Percentiles rank a stretch among this genome's conserved stretches.
Conservation (phyloP, 2,888 invertebrate genomes). For the Branchellion lobata region DNA sequence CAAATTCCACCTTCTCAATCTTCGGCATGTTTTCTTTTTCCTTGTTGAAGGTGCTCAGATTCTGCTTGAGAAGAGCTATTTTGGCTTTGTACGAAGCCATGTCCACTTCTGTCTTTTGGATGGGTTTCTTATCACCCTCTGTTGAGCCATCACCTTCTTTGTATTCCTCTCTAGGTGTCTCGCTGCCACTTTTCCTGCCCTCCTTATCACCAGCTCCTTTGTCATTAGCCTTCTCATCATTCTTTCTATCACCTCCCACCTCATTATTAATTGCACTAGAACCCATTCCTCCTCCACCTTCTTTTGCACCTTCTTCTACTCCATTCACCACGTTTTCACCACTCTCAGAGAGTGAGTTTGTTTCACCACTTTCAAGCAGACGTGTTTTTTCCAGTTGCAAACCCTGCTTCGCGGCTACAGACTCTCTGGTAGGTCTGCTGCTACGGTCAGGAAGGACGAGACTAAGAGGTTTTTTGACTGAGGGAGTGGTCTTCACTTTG, state of each 20-base stretch:
- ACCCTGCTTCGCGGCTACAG: background rate
- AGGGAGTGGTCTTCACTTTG: background rate
- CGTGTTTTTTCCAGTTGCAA: background rate
- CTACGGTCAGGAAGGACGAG: background rate
- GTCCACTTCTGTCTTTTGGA: background rate
- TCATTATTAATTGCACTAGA: no score
- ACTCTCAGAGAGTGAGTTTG: background rate
- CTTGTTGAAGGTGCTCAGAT: conserved; percentile 8
- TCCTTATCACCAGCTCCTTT: no score
- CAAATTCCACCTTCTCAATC: background rate
- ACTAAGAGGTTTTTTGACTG: background rate
- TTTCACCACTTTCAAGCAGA: background rate
- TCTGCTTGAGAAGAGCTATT: background rate
- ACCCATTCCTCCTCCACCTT: background rate
- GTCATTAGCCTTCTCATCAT: background rate
- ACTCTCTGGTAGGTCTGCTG: conserved; percentile 16
- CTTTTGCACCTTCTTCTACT: background rate
- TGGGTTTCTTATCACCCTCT: background rate
- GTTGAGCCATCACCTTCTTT: no score
- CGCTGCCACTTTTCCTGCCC: background rate
- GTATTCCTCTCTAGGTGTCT: background rate
- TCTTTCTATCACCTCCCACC: background rate
- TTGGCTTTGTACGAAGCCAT: background rate
- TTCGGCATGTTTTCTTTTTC: conserved; percentile 7
- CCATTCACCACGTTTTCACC: background rate